These are phyloP conservation scores for Megathymus violae DNA, from an alignment of 1,140 invertebrate genomes.

Conservation along the genomic window DNA sequence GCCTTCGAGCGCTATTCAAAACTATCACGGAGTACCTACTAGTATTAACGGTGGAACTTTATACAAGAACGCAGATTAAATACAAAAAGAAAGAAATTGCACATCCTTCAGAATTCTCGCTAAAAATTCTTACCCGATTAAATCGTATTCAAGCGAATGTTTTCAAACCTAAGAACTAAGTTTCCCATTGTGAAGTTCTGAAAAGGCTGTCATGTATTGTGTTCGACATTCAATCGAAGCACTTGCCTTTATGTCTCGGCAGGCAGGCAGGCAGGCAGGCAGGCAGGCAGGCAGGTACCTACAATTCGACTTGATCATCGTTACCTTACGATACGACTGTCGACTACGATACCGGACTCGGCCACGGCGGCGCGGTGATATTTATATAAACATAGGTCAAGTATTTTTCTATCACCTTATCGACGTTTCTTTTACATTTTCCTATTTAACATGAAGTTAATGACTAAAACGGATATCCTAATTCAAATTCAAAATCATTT, in stretches of 20 bases:
- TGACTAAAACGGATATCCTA: too few relatives aligned
- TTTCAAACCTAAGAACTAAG: conserved; percentile 33
- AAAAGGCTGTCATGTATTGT: conserved; percentile 40
- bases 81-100: conserved; percentile 10
- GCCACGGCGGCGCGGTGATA: too few relatives aligned
- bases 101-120: conserved; percentile 10
- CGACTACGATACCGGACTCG: not conserved
- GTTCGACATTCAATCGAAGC: conserved; percentile 40
- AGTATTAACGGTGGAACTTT: not conserved
- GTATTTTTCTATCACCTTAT: too few relatives aligned
- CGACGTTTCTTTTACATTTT: too few relatives aligned
- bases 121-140: conserved; percentile 28
- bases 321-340: conserved; percentile 6
- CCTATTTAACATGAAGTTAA: too few relatives aligned
- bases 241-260: conserved; percentile 28
- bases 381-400: too few relatives aligned
- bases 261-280: too few relatives aligned
- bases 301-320: conserved; percentile 3
- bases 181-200: conserved; percentile 39
- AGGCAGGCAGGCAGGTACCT: too few relatives aligned
- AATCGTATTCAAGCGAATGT: conserved; percentile 32
- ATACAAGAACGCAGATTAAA: conserved; percentile 5
- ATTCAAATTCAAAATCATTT: too few relatives aligned
- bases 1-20: not conserved
- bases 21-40: not conserved